phyloP scores from a whole-genome alignment of 1,140 invertebrate species.

The Heliconius melpomene region DNA sequence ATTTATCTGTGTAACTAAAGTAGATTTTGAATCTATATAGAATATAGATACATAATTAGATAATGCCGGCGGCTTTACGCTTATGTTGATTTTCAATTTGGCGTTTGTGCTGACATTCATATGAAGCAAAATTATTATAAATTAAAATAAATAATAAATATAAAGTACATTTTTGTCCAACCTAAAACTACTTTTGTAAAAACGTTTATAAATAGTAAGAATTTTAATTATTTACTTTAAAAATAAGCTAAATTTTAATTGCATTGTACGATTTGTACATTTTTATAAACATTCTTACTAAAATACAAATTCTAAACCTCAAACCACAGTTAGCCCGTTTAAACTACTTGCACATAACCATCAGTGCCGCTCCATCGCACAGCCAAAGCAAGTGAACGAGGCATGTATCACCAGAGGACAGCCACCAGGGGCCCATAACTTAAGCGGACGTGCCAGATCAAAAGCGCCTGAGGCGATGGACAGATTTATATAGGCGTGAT shows the following conservation, averaged over 20 bases:
- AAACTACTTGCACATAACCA: constrained; percentile 2
- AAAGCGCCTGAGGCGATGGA: constrained; percentile 61
- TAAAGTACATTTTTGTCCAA: too few species aligned
- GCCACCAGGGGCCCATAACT: constrained; percentile 72
- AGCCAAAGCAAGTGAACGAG: constrained; percentile 43
- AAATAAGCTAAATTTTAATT: too few species aligned
- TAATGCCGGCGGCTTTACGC: not conserved
- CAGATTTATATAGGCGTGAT: constrained; percentile 66
- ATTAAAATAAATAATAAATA: too few species aligned
- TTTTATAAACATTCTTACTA: not conserved
- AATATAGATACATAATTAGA: constrained; percentile 3
- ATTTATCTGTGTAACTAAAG: not conserved
- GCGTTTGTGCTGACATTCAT: not conserved
- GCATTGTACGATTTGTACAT: too few species aligned
- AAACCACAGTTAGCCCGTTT: not conserved
- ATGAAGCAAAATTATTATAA: too few species aligned
- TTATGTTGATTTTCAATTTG: constrained; percentile 13
- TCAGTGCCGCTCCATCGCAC: constrained; percentile 20
- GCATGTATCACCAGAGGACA: constrained; percentile 58
- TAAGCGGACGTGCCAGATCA: constrained; percentile 68
- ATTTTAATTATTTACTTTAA: too few species aligned
- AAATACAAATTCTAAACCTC: not conserved
- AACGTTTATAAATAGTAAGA: too few species aligned
- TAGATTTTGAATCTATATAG: not conserved
- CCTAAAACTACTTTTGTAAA: too few species aligned